These are phyloP conservation scores for Monochamus saltuarius DNA, from an alignment of 1,140 invertebrate species.

Conservation along the genomic window DNA sequence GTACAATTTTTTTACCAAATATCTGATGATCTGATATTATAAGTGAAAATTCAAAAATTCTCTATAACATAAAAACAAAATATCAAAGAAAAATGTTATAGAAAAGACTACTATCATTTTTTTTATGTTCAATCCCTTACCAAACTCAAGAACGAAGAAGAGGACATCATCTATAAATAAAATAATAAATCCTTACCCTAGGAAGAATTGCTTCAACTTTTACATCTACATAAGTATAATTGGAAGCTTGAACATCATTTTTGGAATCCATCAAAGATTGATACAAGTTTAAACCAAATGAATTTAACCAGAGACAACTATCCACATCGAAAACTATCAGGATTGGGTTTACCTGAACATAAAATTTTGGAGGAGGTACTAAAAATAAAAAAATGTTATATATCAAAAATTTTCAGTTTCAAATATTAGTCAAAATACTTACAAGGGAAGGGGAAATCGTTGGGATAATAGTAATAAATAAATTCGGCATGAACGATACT, in stretches of 20 bases:
- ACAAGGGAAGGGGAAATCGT: conserved; percentile 90
- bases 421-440: conserved; percentile 49
- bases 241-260: conserved; percentile 50
- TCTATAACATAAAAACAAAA: too few species aligned
- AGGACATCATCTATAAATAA: too few species aligned
- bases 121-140: too few species aligned
- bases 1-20: too few species aligned
- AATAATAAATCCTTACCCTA: conserved; percentile 60
- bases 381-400: conserved; percentile 40
- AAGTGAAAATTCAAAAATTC: too few species aligned
- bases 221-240: conserved; percentile 78
- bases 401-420: conserved; percentile 10
- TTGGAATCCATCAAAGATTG: conserved; percentile 62
- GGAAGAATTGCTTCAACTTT: conserved; percentile 89
- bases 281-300: conserved; percentile 86
- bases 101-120: too few species aligned
- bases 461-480: conserved; percentile 96
- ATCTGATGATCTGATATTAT: too few species aligned
- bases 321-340: conserved; percentile 81
- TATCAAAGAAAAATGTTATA: too few species aligned
- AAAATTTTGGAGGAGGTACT: conserved; percentile 92
- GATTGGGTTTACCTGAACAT: conserved; percentile 86
- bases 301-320: conserved; percentile 89
- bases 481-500: conserved; percentile 92
- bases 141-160: too few species aligned